Percentiles rank a stretch among this genome's conserved stretches.
Evolutionary conservation across 2,797 vertebrate species (phyloP).

Genomic region (Acridotheres tristis): DNA sequence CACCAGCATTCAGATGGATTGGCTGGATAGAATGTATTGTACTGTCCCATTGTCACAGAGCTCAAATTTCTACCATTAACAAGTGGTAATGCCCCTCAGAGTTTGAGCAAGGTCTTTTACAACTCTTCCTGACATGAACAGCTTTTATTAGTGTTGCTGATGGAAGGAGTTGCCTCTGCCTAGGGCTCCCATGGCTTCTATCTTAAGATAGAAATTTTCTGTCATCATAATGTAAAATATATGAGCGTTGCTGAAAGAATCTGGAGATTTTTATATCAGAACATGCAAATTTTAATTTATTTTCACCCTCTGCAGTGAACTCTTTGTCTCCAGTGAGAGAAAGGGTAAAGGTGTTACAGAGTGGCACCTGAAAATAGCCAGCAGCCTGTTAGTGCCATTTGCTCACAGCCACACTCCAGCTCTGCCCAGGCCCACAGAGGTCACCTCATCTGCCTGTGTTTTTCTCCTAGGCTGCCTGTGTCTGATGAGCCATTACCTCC

Average conservation of each 20-base stretch:
- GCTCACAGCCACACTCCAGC: background rate
- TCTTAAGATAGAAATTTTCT: background rate
- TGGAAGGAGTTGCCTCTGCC: background rate
- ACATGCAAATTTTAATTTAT: background rate
- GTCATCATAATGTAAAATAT: background rate
- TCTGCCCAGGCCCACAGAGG: background rate
- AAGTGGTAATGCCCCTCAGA: background rate
- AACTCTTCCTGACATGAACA: background rate
- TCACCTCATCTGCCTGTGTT: background rate
- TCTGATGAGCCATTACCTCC: background rate
- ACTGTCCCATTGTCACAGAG: background rate
- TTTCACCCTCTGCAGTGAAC: background rate
- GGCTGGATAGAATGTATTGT: background rate
- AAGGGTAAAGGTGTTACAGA: background rate
- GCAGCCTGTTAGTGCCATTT: background rate
- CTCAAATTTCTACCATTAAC: background rate
- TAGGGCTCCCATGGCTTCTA: background rate
- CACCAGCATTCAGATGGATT: background rate
- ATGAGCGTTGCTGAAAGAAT: background rate
- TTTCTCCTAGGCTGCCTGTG: background rate
- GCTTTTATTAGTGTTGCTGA: background rate
- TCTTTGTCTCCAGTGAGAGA: background rate
- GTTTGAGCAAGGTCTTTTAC: background rate
- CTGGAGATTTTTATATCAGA: background rate
- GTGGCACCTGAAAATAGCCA: background rate